Evolutionary conservation across 2,113 vertebrate species (phyloP).

Genomic region (Lichenostomus cassidix): DNA sequence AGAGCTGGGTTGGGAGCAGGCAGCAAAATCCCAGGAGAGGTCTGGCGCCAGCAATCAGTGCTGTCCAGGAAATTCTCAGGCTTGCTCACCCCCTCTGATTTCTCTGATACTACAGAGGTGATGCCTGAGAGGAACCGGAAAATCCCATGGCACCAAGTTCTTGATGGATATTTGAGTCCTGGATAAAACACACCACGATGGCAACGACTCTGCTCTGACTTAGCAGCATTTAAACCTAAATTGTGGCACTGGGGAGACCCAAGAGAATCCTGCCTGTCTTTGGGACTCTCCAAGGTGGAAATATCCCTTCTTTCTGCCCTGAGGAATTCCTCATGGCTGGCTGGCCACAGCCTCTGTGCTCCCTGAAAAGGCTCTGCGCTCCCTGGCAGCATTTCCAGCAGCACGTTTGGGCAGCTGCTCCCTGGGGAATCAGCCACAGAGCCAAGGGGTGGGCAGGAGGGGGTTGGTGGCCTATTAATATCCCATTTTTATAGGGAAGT

Average conservation of each 20-base stretch:
- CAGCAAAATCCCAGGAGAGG: neutral
- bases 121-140: neutral
- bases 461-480: neutral
- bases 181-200: accelerated
- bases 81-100: neutral
- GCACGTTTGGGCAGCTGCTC: neutral
- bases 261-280: neutral
- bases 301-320: neutral
- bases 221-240: neutral
- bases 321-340: accelerated
- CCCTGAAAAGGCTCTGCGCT: neutral
- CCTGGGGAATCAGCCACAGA: accelerated
- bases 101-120: neutral
- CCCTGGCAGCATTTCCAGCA: neutral
- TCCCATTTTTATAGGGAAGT: neutral
- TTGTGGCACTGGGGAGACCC: accelerated
- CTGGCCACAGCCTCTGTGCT: neutral
- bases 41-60: accelerated
- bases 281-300: neutral
- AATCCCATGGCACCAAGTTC: accelerated
- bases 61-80: neutral
- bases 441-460: neutral
- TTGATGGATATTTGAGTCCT: accelerated
- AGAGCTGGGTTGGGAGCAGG: neutral
- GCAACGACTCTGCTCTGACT: accelerated